Conservation (phyloP, 2,113 vertebrate species). For the Hypomesus transpacificus region DNA sequence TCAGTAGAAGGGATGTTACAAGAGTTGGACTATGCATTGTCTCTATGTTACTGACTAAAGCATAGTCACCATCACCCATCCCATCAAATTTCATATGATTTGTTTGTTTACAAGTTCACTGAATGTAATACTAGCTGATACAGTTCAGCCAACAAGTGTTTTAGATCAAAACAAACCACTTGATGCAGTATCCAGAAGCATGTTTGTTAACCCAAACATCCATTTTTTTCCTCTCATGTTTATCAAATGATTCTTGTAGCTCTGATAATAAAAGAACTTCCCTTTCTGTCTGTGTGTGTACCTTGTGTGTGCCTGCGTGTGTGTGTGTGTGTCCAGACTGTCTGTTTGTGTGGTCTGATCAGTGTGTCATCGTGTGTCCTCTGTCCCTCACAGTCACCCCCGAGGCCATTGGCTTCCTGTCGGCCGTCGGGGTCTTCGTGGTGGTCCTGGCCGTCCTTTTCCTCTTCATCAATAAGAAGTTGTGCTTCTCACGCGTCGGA, state of each 20-base stretch:
- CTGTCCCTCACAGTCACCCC: constrained; percentile 73
- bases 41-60: too few relatives aligned
- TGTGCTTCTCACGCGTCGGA: constrained; percentile 77
- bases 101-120: too few relatives aligned
- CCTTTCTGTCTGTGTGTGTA: constrained; percentile 59
- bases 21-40: too few relatives aligned
- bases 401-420: constrained; percentile 77
- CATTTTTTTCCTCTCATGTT: not conserved
- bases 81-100: too few relatives aligned
- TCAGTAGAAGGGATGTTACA: too few relatives aligned
- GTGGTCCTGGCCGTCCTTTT: constrained; percentile 79
- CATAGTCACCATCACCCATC: too few relatives aligned
- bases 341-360: constrained; percentile 70
- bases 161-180: too few relatives aligned
- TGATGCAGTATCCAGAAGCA: too few relatives aligned
- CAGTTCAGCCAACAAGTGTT: too few relatives aligned
- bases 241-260: constrained; percentile 8
- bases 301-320: constrained; percentile 40
- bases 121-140: too few relatives aligned
- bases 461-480: constrained; percentile 85
- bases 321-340: constrained; percentile 38
- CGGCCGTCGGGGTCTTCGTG: constrained; percentile 77
- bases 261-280: constrained; percentile 57
- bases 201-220: not conserved
- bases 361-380: constrained; percentile 69